Conservation (phyloP, 2,888 invertebrate genomes). For the Pardosa pseudoannulata region DNA sequence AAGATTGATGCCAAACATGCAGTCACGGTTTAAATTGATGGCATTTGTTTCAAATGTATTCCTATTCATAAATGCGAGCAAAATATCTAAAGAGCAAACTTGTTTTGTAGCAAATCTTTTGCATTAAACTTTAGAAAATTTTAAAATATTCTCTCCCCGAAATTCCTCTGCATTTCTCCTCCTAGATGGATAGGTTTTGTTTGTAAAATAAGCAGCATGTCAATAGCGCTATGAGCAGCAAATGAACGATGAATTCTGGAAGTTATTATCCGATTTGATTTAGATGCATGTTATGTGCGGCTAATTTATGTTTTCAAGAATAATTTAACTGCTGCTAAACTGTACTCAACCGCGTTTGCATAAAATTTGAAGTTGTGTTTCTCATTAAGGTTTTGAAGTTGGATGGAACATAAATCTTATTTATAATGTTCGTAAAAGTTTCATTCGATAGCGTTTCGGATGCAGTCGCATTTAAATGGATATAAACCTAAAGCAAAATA, state of each 20-base stretch:
- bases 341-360: neutral
- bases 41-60: neutral
- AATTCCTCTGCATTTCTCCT: neutral
- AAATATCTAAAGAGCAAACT: neutral
- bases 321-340: neutral
- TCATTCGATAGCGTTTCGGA: neutral
- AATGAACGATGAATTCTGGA: neutral
- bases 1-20: neutral
- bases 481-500: neutral
- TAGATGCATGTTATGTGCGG: neutral
- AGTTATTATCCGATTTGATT: slow-evolving; percentile 4
- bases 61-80: neutral
- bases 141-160: neutral
- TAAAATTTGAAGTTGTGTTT: neutral
- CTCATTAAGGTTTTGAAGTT: neutral
- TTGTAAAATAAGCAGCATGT: neutral
- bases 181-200: neutral
- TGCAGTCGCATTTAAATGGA: neutral
- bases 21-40: neutral
- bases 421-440: neutral
- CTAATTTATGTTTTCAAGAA: slow-evolving; percentile 9
- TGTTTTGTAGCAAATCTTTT: neutral
- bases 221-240: neutral
- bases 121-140: neutral
- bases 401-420: neutral